Conservation (phyloP, 2,113 vertebrate species). For the Rhea americana region DNA sequence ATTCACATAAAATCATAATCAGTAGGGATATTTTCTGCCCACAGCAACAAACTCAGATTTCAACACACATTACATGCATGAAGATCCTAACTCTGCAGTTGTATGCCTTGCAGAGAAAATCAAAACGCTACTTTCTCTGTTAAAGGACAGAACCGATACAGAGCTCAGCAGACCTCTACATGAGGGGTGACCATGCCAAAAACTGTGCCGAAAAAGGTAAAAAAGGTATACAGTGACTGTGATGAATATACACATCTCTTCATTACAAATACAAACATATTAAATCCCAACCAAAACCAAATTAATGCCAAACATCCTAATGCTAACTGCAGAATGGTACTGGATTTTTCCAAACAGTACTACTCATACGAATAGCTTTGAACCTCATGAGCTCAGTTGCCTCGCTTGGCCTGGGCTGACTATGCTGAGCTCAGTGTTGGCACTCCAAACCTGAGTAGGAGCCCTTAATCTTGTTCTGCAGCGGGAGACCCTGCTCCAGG, state of each 20-base stretch:
- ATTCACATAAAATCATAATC: not conserved
- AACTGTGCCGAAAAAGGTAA: not conserved
- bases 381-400: not conserved
- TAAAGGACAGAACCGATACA: not conserved
- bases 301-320: not conserved
- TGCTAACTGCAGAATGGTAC: not conserved
- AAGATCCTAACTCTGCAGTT: not conserved
- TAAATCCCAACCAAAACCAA: not conserved
- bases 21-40: not conserved
- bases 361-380: not conserved
- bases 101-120: not conserved
- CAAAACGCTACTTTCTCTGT: not conserved
- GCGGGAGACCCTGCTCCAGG: not conserved
- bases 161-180: rapidly evolving
- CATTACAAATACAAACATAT: not conserved
- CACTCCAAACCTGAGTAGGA: not conserved
- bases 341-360: not conserved
- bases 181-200: not conserved
- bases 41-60: not conserved
- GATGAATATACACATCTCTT: not conserved
- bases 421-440: not conserved
- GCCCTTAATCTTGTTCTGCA: not conserved
- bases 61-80: not conserved
- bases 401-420: not conserved
- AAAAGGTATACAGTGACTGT: not conserved